Evolutionary conservation across 2,113 vertebrate genomes (phyloP).

Genomic region (Fregata magnificens): DNA sequence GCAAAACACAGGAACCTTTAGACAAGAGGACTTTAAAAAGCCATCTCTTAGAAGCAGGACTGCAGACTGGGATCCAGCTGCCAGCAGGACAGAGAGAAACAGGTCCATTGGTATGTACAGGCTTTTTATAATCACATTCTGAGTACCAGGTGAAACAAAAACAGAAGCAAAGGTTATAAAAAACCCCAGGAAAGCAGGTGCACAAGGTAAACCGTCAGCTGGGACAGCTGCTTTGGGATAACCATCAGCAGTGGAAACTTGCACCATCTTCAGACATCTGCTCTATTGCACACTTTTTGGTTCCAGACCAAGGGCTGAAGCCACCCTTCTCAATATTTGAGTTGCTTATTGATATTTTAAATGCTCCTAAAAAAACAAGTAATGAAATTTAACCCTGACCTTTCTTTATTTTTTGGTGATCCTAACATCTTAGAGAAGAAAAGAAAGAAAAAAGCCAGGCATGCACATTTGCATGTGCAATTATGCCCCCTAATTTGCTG

Average conservation of each 20-base stretch:
- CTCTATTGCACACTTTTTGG: neutral
- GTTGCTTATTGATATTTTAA: neutral
- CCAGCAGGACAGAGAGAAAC: neutral
- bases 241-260: neutral
- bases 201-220: fast-evolving
- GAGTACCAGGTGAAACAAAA: neutral
- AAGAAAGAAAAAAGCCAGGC: neutral
- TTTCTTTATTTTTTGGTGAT: neutral
- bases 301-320: neutral
- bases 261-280: neutral
- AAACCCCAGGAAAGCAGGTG: neutral
- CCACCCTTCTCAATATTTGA: too few relatives aligned
- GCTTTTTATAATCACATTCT: neutral
- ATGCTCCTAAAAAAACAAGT: neutral
- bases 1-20: neutral
- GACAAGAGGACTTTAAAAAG: neutral
- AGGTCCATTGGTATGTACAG: neutral
- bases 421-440: neutral
- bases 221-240: neutral
- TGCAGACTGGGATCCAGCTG: neutral
- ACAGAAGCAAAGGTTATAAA: neutral
- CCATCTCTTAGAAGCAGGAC: neutral
- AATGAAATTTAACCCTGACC: neutral
- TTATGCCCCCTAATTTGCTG: neutral
- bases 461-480: neutral